Evolutionary conservation across 2,888 invertebrate genomes (phyloP).

Genomic region (Galeopsomyia nigrocyanea): DNA sequence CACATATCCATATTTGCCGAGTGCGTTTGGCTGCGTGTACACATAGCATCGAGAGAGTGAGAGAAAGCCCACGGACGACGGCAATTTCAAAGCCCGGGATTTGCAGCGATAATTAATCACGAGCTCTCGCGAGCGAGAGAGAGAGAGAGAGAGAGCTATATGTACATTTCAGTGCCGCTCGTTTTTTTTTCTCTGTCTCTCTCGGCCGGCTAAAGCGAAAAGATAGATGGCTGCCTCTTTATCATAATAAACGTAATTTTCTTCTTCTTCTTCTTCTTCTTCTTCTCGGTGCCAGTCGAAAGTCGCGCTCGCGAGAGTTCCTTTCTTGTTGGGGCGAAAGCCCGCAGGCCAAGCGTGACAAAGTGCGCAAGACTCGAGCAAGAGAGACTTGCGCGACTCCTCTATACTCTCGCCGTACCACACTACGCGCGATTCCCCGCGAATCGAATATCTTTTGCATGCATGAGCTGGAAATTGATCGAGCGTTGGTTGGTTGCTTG

Average conservation of each 20-base stretch:
- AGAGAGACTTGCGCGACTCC: too few relatives aligned
- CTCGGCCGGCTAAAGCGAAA: neutral
- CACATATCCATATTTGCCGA: slow-evolving; percentile 58
- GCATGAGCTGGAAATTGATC: slow-evolving; percentile 36
- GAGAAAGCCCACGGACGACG: slow-evolving; percentile 37
- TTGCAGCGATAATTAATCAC: slow-evolving; percentile 62
- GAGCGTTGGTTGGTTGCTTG: too few relatives aligned
- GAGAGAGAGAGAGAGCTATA: too few relatives aligned
- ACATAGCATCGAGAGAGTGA: slow-evolving; percentile 30
- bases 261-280: slow-evolving; percentile 10
- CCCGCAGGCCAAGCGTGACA: too few relatives aligned
- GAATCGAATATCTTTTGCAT: neutral
- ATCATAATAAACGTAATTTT: slow-evolving; percentile 48
- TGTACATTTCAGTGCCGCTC: neutral
- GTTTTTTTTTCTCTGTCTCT: neutral
- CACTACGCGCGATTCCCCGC: too few relatives aligned
- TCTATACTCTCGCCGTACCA: too few relatives aligned
- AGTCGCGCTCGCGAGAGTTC: too few relatives aligned
- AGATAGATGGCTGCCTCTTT: slow-evolving; percentile 23
- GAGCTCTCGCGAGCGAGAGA: neutral
- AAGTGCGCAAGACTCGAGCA: too few relatives aligned
- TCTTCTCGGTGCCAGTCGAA: neutral
- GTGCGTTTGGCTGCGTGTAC: slow-evolving; percentile 57
- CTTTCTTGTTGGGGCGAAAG: too few relatives aligned
- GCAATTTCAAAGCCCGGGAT: slow-evolving; percentile 61